Conservation (phyloP, 2,888 invertebrate genomes). For the Aphodius sticticus region DNA sequence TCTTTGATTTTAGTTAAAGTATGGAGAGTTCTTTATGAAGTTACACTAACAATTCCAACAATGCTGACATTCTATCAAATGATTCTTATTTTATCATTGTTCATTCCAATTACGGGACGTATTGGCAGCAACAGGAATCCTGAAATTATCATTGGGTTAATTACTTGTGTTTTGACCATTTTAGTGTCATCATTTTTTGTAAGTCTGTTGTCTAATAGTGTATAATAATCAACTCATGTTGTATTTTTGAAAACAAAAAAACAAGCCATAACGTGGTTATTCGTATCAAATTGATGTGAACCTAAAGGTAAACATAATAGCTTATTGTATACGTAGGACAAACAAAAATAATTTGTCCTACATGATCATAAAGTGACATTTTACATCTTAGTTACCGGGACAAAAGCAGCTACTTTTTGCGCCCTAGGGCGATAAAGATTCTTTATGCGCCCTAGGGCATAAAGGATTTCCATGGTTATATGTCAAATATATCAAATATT, state of each 20-base stretch:
- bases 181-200: slow-evolving; percentile 56
- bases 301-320: too few species aligned
- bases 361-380: too few species aligned
- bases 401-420: too few species aligned
- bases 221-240: neutral
- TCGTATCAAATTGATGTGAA: neutral
- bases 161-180: slow-evolving; percentile 55
- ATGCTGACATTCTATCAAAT: slow-evolving; percentile 50
- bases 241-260: too few species aligned
- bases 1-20: slow-evolving; percentile 43
- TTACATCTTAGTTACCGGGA: too few species aligned
- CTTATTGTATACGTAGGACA: too few species aligned
- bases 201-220: slow-evolving; percentile 38
- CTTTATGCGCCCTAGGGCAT: too few species aligned
- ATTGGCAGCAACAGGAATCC: slow-evolving; percentile 59
- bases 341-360: too few species aligned
- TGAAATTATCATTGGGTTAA: slow-evolving; percentile 58
- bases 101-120: slow-evolving; percentile 59
- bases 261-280: too few species aligned
- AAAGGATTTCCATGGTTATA: too few species aligned
- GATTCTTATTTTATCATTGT: slow-evolving; percentile 47
- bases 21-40: slow-evolving; percentile 53
- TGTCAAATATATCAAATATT: too few species aligned
- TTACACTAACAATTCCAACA: slow-evolving; percentile 49
- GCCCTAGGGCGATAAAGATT: too few species aligned